These are phyloP conservation scores for Carterocephalus palaemon DNA, from an alignment of 2,888 invertebrate species.

Conservation along the genomic window DNA sequence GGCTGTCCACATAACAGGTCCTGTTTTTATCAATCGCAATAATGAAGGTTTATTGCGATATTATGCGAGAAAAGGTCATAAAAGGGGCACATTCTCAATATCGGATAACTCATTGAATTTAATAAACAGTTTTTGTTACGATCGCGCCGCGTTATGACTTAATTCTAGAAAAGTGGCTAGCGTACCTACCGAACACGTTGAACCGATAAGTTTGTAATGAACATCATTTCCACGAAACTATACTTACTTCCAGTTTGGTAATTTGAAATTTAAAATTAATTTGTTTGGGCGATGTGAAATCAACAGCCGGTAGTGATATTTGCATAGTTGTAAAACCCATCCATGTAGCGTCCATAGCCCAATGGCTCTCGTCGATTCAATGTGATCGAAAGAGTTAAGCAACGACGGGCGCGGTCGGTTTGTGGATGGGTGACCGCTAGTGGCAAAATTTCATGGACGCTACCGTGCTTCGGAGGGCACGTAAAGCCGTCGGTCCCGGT, in stretches of 20 bases:
- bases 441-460: too few species aligned
- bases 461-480: too few species aligned
- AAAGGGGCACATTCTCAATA: constrained; percentile 23
- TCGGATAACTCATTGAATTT: constrained; percentile 27
- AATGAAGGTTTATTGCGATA: constrained; percentile 29
- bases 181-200: not conserved
- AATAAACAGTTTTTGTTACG: constrained; percentile 24
- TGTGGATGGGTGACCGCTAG: too few species aligned
- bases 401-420: too few species aligned
- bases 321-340: constrained; percentile 7
- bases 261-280: constrained; percentile 12
- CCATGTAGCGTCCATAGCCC: too few species aligned
- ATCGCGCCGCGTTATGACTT: constrained; percentile 24
- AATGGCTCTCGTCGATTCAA: too few species aligned
- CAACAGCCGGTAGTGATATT: constrained; percentile 2
- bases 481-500: too few species aligned
- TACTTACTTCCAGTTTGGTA: constrained; percentile 11
- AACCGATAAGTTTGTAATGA: constrained; percentile 30
- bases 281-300: too few species aligned
- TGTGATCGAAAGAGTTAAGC: too few species aligned
- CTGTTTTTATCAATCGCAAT: constrained; percentile 28
- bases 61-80: constrained; percentile 32
- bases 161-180: constrained; percentile 20
- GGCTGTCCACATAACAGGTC: constrained; percentile 7
- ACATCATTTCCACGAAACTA: constrained; percentile 29